Base-by-base conservation (phyloP, 1,140 invertebrate species). In the Ooceraea biroi region DNA sequence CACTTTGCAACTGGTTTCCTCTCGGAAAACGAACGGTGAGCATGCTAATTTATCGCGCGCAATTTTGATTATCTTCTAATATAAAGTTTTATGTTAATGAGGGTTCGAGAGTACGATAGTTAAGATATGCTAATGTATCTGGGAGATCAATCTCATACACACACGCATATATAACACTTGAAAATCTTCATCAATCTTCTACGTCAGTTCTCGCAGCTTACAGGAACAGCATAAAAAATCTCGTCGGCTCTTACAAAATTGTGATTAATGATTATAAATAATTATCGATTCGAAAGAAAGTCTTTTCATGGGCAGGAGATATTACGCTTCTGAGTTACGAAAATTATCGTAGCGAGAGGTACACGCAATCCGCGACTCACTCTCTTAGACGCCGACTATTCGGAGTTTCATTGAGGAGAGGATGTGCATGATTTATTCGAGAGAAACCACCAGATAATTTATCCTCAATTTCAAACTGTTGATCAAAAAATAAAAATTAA, bases 321-420 rank as follows among this genome's bases (percentile, higher is more conserved):
- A 74, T 82, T 74, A 63, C 27, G 57, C 19, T 82, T 74, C 57
- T 82, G 57, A 61, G 22, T 63, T 74, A 82, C 58, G 36, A 80
- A 63, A 71, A 25, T 72, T 80, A 80, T 57, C 22, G 55, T 74
- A 63, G 78, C 78, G 78, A 82, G 74, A 61, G 68, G 78, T 65
- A 44, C 74, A 44, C 25, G 12, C 65, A 82, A 48, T 55, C 83
- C 46, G 30, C 77, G 19, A 66, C 12, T 41, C 78, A 44, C 74
- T 60, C 68, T 73, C 19, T 58, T 73, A 73, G 71, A 74, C 46
- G 17, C 78, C 36, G 58, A 73, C 61, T 61, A 80, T 19, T 72
- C 57, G 36, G 25, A 27, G 69, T 71, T 80, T 69, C 65, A 69
- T 80, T 80, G 30, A 57, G 7, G 25, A 14, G 36, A 19, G 36